These are phyloP conservation scores for Prochilodus magdalenae DNA, from an alignment of 2,113 vertebrate genomes.

Conservation along the genomic window DNA sequence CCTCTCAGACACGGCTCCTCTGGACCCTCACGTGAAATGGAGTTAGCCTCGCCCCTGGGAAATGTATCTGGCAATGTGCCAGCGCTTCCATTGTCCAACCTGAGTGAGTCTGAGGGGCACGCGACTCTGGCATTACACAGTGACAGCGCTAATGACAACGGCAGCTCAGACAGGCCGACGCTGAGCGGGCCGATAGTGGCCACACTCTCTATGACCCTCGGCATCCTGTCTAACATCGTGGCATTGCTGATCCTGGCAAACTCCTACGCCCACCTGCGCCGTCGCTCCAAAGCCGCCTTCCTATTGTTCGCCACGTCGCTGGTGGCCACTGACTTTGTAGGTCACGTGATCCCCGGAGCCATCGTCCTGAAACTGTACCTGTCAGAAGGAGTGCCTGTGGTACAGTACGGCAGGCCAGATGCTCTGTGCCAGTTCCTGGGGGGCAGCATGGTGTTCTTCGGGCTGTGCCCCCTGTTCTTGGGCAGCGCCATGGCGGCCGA, in stretches of 20 bases:
- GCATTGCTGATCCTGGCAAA: conserved; percentile 84
- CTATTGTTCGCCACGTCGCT: conserved; percentile 85
- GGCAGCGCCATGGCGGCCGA: conserved; percentile 89
- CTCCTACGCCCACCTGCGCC: conserved; percentile 77
- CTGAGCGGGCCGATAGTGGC: conserved; percentile 70
- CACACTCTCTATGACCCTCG: conserved; percentile 85
- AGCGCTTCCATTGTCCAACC: conserved; percentile 54
- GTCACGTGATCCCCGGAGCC: conserved; percentile 85
- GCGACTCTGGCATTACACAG: conserved; percentile 40
- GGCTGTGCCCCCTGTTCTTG: conserved; percentile 87
- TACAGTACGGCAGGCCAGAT: conserved; percentile 66
- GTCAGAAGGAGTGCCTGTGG: conserved; percentile 49
- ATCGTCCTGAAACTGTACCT: conserved; percentile 84
- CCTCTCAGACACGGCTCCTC: conserved; percentile 42
- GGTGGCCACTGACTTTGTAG: conserved; percentile 84
- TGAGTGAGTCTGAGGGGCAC: conserved; percentile 52
- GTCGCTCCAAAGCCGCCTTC: conserved; percentile 86
- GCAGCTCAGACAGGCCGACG: conserved; percentile 50
- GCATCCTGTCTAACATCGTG: conserved; percentile 84
- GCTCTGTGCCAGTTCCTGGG: conserved; percentile 85
- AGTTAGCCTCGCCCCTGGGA: conserved; percentile 68
- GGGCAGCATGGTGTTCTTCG: conserved; percentile 90
- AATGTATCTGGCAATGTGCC: conserved; percentile 59
- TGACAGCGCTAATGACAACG: conserved; percentile 52
- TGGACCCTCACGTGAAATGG: conserved; percentile 44